Base-by-base conservation (phyloP, 2,113 vertebrate species). In the Nothoprocta perdicaria region DNA sequence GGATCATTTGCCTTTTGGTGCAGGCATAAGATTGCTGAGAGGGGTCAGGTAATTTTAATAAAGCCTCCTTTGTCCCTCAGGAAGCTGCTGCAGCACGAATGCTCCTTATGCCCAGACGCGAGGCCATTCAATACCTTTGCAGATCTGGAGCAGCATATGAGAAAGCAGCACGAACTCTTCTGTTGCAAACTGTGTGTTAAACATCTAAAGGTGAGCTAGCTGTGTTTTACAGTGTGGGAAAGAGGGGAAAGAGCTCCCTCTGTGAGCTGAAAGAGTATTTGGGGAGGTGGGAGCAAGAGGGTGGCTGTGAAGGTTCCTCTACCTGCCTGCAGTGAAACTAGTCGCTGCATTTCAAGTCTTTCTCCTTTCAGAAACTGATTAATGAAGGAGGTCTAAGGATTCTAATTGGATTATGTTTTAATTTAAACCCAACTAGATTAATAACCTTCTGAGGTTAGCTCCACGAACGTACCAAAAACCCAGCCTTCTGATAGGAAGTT, bases 81-180 rank as follows among this genome's bases (percentile, higher is more conserved):
- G 98, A 98, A 98, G 94, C 97, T 99, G 93, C 95, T 99, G 94
- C 97, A 98, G 83, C 97, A 99, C 0, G 98, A 99, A 60, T 99
- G 99, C 90, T 96, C 98, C 4, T 87, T 96, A 65, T 99, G 99
- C 93, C 96, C 97, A 1, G 98, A 99, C 15, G 94, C 97, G 27
- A 98, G 98, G 33, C 96, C 99, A 1, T 99, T 99, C 88, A 97
- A 96, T 83, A 98, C 97, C 93, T 98, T 99, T 79, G 98, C 98
- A 72, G 99, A 99, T 84, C 97, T 99, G 91, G 99, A 99, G n/a
- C 98, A 99, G 68, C 99, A 99, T 95, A 99, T 99, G 99, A 98
- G 99, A 93, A 99, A 98, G 95, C 98, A 99, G 88, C 99, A 99
- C 0, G 99, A 99, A 74, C 98, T 99, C 55, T 99, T 99, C 97